Base-by-base conservation (phyloP, 2,888 invertebrate species). In the Exephanes ischioxanthus region DNA sequence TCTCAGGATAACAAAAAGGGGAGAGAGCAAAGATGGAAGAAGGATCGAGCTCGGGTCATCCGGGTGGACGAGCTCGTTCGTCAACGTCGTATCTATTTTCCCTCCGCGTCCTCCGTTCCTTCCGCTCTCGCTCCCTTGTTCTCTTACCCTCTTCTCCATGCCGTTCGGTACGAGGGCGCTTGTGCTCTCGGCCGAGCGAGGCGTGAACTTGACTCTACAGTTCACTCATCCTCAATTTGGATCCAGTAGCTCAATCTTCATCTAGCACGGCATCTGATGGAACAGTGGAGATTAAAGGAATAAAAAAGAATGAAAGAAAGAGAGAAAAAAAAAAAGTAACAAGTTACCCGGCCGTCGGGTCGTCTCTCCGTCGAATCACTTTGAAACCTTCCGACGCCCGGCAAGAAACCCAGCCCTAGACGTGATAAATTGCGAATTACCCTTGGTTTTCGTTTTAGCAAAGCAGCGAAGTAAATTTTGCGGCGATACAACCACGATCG, bases 1-100 rank as follows among this genome's bases (percentile, higher is more conserved):
- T 51, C 58, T 33, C 61, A 11, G 61, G 75, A 81, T 70, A 75
- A 81, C 70, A 70, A 81, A 73, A 16, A 55, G 73, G 73, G n/a
- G 63, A 33, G 11, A 45, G 45, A 51, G 14, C 51, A 19, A 19
- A 66, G 26, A 66, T n/a, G 3, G 66, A 51, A 66, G 51, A 67
- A 30, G 55, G 26, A 73, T 58, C 30, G 63, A 48, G 16, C 48
- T 11, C 45, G 48, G 63, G 63, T 75, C 75, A 63, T 68, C 55
- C 41, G 41, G 68, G 19, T 26, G 2, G 41, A n/a, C 41, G 41
- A 55, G 77, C 67, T 45, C 75, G 63, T 63, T 75, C 63, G n/a
- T 75, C 75, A 75, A 63, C 30, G 75, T 75, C 75, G 30, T 6
- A 22, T 58, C 22, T 73, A 41, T 72, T 55, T 33, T 51, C 19